Conservation (phyloP, 2,797 vertebrate species). For the Cyprinodon diabolis region DNA sequence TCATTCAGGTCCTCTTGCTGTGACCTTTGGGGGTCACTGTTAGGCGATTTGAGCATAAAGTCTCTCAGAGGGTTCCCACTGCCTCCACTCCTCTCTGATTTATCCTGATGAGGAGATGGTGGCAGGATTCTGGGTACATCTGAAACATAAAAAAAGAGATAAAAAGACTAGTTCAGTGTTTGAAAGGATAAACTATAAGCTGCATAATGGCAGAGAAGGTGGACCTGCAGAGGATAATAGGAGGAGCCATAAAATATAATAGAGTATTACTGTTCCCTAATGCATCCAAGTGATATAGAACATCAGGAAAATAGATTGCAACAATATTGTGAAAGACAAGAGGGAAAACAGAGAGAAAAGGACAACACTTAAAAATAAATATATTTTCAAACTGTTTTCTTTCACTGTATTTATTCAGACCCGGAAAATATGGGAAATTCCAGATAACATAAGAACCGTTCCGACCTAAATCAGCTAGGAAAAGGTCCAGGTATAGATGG, state of each 20-base stretch:
- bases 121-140: slow-evolving; percentile 75
- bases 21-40: slow-evolving; percentile 40
- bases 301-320: too few relatives aligned
- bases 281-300: too few relatives aligned
- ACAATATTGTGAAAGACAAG: too few relatives aligned
- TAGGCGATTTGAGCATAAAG: slow-evolving; percentile 88
- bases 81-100: slow-evolving; percentile 16
- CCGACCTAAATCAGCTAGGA: too few relatives aligned
- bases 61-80: slow-evolving; percentile 82
- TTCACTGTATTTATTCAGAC: too few relatives aligned
- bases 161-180: not conserved
- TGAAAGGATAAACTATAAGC: not conserved
- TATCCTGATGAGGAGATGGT: slow-evolving; percentile 31
- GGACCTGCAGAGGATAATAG: not conserved
- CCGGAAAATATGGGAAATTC: too few relatives aligned
- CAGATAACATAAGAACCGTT: too few relatives aligned
- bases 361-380: too few relatives aligned
- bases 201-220: not conserved
- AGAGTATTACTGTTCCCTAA: too few relatives aligned
- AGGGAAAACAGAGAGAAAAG: too few relatives aligned
- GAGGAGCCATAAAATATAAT: not conserved
- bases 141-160: slow-evolving; percentile 31
- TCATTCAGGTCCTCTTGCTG: slow-evolving; percentile 61
- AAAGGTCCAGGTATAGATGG: too few relatives aligned
- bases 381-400: too few relatives aligned